Base-by-base conservation (phyloP, 2,888 invertebrate species). In the Dorcus hopei region DNA sequence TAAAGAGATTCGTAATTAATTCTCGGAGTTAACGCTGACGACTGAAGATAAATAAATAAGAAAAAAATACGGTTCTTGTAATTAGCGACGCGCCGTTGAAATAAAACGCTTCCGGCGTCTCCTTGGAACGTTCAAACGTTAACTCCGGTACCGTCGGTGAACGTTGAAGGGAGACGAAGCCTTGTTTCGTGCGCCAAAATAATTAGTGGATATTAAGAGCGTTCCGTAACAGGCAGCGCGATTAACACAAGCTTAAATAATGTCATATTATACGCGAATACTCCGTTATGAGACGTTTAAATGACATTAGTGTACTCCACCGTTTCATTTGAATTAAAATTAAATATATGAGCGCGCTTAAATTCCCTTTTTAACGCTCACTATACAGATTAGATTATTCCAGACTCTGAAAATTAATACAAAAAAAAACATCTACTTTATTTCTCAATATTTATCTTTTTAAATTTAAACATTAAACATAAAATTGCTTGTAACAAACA, bases 241-340 rank as follows among this genome's bases (percentile, higher is more conserved):
- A 73, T 73, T 74, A 74, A 71, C 70, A 68, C 69, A 62, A 62
- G 71, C 71, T 72, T 70, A 72, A 72, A 73, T 72, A 72, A 70
- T 70, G 62, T 57, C 61, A 69, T 72, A 71, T 72, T 71, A 72
- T 72, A 72, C 72, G 70, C 70, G 71, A 73, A 72, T 71, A 70
- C 68, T 69, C 72, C 71, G 72, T 74, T 72, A 41, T 52, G 19
- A 52, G 52, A 41, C 52, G 40, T 41, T 52, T 52, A 52, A 11
- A 52, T 40, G 52, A 40, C 41, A 52, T 52, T 16, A 41, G 23
- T 42, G 52, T 26, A 9, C 8, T 52, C 42, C 23, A 19, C 38
- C 42, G 41, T 52, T 52, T 52, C 33, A 52, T 52, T 52, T 16
- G 33, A 43, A 41, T 52, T 52, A 52, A 39, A 45, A 33, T 33